Base-by-base conservation (phyloP, 1,140 invertebrate genomes). In the Schmidtea mediterranea region DNA sequence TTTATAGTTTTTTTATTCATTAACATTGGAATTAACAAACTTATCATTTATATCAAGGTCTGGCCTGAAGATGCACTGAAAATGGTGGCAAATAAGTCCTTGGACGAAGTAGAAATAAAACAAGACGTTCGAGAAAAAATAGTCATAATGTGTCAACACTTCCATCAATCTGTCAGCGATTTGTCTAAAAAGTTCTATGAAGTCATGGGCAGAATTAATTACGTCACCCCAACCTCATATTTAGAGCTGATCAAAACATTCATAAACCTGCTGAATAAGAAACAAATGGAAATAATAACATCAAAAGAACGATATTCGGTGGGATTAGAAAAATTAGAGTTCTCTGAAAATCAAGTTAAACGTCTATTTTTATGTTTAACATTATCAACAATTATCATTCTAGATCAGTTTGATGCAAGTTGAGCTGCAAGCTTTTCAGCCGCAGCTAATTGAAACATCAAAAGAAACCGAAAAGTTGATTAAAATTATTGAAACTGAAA, bases 211-310 rank as follows among this genome's bases (percentile, higher is more conserved):
- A 46, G 62, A 37, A 53, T 53, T 16, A 64, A 62, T 47, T 65
- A 66, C 54, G 62, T 65, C 24, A 67, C 63, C 3, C 65, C 65
- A 10, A 65, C 62, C 16, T 67, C 62, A 2, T 67, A 65, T 54
- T 55, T 67, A 36, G 61, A 63, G 50, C 52, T 66, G 16, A 66
- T 67, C 41, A 62, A 64, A 50, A 65, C 62, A 40, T 67, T 66
- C 49, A 66, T 65, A 49, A 60, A 52, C 41, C 46, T 67, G 43
- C 52, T 65, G 37, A 58, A 56, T 26, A 59, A 62, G 52, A 65
- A 67, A 52, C 47, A 61, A 45, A 48, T 63, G 47, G 76, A 82
- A 59, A 81, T 89, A 9, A 76, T 76, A 0, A 69, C 71, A 1
- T 68, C 79, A n/a, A 75, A 79, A 47, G 76, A 75, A 55, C 70